Base-by-base conservation (phyloP, 2,113 vertebrate species). In the Eidolon helvum region DNA sequence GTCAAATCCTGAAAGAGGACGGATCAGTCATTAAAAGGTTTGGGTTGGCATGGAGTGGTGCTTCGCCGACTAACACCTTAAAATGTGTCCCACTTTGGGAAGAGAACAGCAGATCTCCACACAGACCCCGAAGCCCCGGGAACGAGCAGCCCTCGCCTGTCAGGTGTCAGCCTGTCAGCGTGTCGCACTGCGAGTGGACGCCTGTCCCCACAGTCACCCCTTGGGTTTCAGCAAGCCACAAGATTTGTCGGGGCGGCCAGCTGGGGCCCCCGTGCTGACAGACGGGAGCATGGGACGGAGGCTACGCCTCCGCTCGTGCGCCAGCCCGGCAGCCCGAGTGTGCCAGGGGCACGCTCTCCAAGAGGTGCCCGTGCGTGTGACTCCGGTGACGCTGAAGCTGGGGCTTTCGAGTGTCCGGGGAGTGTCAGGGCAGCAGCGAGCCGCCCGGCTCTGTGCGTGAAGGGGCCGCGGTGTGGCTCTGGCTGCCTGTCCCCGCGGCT, bases 21-120 rank as follows among this genome's bases (percentile, higher is more conserved):
- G 99, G 99, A 98, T 99, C 99, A 69, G 93, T 99, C 98, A 97
- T 99, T 97, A 99, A 99, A 99, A 99, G 99, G 99, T 99, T 99
- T 99, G 99, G 90, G 84, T 92, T 97, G 94, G 98, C 99, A 99
- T 98, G 98, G 48, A 68, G 8, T 97, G 97, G 91, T 22, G 50
- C 24, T 59, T 80, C 93, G 68, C 87, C 87, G 94, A 98, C 98
- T 98, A 98, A 86, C 96, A 96, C 21, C 57, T 71, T 75, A 28
- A 11, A 28, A 28, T 6, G 10, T 55, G 75, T 90, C 63, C 43
- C 28, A 4, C 77, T 55, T 38, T 90, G 57, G 75, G 69, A 83
- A 53, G 55, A 59, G 48, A 59, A 45, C 26, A 45, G 3, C 0
- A 43, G 43, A 63, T 28, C 14, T 26, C 7, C 5, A 35, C 11